These are phyloP conservation scores for Listronotus bonariensis DNA, from an alignment of 1,140 invertebrate genomes.

Conservation along the genomic window DNA sequence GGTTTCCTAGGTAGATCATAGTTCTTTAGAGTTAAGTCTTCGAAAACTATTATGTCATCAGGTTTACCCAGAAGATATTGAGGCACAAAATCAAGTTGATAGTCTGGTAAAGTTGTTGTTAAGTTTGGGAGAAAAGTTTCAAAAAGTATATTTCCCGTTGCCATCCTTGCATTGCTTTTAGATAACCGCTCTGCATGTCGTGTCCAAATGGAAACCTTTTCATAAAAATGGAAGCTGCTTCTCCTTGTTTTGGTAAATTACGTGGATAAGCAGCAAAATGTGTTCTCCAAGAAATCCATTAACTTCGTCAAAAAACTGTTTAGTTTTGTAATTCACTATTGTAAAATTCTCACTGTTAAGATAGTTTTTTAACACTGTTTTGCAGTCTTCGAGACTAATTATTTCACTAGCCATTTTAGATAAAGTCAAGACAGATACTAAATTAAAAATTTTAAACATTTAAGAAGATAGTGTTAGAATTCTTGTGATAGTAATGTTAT, in stretches of 20 bases:
- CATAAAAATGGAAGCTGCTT: conserved; percentile 55
- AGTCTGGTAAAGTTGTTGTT: conserved; percentile 10
- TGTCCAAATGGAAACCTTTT: conserved; percentile 58
- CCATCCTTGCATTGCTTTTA: conserved; percentile 59
- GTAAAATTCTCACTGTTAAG: conserved; percentile 17
- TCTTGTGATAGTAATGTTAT: too few species aligned
- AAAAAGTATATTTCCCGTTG: conserved; percentile 59
- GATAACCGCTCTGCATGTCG: conserved; percentile 53
- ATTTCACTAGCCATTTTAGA: too few species aligned
- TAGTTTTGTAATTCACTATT: conserved; percentile 11
- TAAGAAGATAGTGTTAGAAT: too few species aligned
- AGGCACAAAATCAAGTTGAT: conserved; percentile 50
- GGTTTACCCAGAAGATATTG: conserved; percentile 56
- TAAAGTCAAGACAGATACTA: too few species aligned
- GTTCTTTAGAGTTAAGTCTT: conserved; percentile 55
- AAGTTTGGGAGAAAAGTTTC: conserved; percentile 55
- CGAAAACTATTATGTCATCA: conserved; percentile 57
- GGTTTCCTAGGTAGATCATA: conserved; percentile 51
- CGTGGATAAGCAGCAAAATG: conserved; percentile 45
- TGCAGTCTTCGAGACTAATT: too few species aligned
- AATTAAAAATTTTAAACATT: too few species aligned
- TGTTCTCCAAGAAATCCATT: conserved; percentile 62
- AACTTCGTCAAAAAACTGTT: conserved; percentile 46
- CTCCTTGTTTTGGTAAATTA: conserved; percentile 23
- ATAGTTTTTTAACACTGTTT: conserved; percentile 17